Base-by-base conservation (phyloP, 2,888 invertebrate species). In the Melanotus villosus region DNA sequence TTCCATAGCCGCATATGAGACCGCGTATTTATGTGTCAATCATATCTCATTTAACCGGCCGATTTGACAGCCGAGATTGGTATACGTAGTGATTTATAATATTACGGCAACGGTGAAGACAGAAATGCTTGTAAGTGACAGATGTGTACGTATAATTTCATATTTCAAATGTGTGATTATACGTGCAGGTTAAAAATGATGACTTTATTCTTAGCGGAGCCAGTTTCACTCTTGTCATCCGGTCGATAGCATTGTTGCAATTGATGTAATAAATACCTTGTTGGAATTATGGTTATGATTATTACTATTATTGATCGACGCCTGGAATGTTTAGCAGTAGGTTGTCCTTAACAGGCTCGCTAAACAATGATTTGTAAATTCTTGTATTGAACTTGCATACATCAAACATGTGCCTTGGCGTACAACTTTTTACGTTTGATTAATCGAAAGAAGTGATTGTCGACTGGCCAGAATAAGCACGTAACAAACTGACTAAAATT, bases 11-110 rank as follows among this genome's bases (percentile, higher is more conserved):
- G 26, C 32, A 14, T 78, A 78, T 78, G 79, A 80, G 79, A 79
- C 76, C 78, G 78, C 78, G 79, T 76, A 81, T 83, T 83, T 82
- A 81, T 73, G 78, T 80, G 84, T 84, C 84, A 84, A 84, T 84
- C 84, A 84, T 76, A 78, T 77, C 82, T 84, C 83, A 83, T 84
- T 84, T 84, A 82, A 80, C 79, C 78, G 76, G 73, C 74, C 79
- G 81, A 81, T 82, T 83, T 83, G 84, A 84, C 83, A 81, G 80
- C 75, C 73, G 73, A 79, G 81, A 83, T 83, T 82, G 81, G 81
- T 80, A 79, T 78, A 79, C 78, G 76, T 79, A 78, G 82, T 84
- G 82, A 84, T 84, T 84, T 84, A 84, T 83, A 82, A 80, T 75
- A 75, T 77, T 75, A 75, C 74, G 71, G 78, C 75, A 74, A 77